phyloP scores from a whole-genome alignment of 2,113 vertebrate species.

The Xenotilapia caudafasciata region DNA sequence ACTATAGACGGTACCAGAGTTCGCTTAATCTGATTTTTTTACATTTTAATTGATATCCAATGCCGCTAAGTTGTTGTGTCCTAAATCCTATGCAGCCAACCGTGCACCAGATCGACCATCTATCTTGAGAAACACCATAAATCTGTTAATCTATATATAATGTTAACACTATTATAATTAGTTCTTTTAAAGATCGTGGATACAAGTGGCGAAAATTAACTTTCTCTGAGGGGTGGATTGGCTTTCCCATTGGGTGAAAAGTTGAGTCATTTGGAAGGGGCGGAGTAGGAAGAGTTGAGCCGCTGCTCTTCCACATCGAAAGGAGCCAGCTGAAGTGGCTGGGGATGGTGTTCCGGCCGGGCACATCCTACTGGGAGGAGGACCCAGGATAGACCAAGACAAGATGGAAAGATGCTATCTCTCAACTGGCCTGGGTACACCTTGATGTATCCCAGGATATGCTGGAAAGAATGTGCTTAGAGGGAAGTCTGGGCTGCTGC shows the following conservation, averaged over 20 bases:
- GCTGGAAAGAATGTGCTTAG: neutral
- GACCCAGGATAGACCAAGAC: neutral
- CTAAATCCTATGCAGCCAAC: neutral
- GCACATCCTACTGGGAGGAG: neutral
- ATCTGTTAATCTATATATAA: neutral
- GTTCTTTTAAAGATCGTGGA: neutral
- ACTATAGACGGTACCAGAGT: neutral
- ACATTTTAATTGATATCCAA: neutral
- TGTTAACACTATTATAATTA: neutral
- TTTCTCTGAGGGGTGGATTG: neutral
- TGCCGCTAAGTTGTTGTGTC: neutral
- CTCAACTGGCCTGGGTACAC: neutral
- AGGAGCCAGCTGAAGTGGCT: neutral
- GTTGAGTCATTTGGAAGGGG: neutral
- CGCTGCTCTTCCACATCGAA: neutral
- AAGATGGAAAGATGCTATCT: neutral
- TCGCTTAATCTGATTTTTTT: neutral
- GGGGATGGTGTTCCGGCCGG: fast-evolving
- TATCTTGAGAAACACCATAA: neutral
- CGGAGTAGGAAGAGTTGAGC: neutral
- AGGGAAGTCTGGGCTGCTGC: neutral
- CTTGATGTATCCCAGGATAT: neutral
- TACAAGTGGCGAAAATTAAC: neutral
- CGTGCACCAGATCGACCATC: neutral
- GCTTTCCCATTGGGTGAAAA: neutral